phyloP scores from a whole-genome alignment of 2,113 vertebrate species.

The Psephotus haematonotus region DNA sequence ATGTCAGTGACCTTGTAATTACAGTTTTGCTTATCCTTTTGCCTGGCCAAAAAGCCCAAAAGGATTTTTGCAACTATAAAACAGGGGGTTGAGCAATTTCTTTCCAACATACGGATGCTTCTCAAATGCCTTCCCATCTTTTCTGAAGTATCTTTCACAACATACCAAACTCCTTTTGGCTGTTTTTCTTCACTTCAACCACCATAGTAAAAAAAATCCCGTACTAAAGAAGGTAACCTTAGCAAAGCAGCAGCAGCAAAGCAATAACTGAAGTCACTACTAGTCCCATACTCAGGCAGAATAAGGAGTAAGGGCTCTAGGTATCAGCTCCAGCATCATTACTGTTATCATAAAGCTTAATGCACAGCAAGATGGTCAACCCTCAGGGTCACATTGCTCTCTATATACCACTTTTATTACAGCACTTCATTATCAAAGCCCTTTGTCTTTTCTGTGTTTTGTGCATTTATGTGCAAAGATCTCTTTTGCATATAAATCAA shows the following conservation, averaged over 20 bases:
- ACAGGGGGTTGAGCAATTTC: neutral
- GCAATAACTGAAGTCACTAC: slow-evolving; percentile 8
- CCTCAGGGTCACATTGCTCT: slow-evolving; percentile 3
- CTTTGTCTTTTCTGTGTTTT: neutral
- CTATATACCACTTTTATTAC: slow-evolving; percentile 32
- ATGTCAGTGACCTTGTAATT: neutral
- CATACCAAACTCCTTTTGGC: neutral
- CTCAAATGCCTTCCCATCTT: neutral
- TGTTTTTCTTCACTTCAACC: neutral
- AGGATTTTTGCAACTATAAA: neutral
- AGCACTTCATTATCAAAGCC: slow-evolving; percentile 65
- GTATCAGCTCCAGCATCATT: neutral
- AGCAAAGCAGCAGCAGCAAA: slow-evolving; percentile 57
- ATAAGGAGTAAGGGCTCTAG: neutral
- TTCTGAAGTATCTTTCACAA: neutral
- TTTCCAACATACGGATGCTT: neutral
- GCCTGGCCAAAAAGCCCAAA: neutral
- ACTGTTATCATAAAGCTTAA: slow-evolving; percentile 19
- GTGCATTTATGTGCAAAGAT: neutral
- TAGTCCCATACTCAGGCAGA: neutral
- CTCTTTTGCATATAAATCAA: slow-evolving; percentile 27
- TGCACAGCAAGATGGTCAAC: slow-evolving; percentile 22
- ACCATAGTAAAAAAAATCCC: neutral
- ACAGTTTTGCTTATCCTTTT: neutral
- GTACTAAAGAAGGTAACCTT: neutral